A percentile compares a stretch with the other conserved stretches of the same genome.
Conservation (phyloP, 2,113 vertebrate genomes). For the Willisornis vidua region DNA sequence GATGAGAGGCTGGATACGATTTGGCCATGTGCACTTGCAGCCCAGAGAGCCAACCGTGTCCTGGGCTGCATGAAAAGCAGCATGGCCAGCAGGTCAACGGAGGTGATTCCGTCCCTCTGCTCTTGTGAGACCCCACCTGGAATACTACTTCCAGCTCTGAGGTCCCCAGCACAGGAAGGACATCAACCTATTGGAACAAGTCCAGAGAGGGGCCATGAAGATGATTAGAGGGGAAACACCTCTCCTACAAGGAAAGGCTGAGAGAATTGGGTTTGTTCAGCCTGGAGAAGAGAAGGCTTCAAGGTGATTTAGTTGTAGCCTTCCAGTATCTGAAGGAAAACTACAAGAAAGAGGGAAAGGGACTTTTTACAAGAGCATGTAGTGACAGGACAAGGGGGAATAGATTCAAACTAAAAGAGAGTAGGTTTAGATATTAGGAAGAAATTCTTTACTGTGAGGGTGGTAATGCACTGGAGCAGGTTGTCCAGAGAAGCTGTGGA, state of each 20-base stretch:
- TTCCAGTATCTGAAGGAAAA: not conserved
- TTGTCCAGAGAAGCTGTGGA: not conserved
- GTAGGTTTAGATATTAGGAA: not conserved
- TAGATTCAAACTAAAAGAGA: not conserved
- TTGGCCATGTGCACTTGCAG: not conserved
- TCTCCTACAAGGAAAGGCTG: not conserved
- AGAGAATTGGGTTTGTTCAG: not conserved
- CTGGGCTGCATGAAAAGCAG: not conserved
- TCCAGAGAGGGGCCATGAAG: not conserved
- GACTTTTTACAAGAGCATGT: not conserved
- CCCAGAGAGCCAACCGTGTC: not conserved
- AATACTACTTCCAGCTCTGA: not conserved
- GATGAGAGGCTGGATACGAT: not conserved
- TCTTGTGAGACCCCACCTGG: not conserved
- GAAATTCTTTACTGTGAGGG: not conserved
- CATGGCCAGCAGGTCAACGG: rapidly evolving
- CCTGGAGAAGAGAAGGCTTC: not conserved
- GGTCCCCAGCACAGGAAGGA: not conserved
- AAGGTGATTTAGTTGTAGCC: not conserved
- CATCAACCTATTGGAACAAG: not conserved
- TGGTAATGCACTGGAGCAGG: not conserved
- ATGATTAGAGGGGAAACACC: not conserved
- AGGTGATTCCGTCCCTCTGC: not conserved
- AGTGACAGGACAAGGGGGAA: not conserved
- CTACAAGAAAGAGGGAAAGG: not conserved